Percentiles rank a stretch among this genome's conserved stretches.
Conservation (phyloP, 64 coral and sea anemone species). For the Acropora tenuis region DNA sequence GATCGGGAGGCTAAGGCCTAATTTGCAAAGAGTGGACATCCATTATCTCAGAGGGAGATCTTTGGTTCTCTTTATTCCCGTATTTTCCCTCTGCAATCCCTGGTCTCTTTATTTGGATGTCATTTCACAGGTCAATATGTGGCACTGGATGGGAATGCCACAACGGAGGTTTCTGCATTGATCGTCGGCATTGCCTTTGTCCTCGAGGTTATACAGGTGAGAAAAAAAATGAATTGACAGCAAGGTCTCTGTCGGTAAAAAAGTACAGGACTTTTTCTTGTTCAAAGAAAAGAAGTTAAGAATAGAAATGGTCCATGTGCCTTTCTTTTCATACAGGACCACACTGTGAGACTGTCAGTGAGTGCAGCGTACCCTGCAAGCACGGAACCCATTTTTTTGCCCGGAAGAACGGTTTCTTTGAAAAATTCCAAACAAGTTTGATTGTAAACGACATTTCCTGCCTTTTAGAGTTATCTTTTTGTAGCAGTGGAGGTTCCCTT, state of each 20-base stretch:
- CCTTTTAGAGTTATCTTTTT: too few relatives aligned
- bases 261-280: too few relatives aligned
- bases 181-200: constrained; percentile 70
- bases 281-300: too few relatives aligned
- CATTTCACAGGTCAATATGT: constrained; percentile 58
- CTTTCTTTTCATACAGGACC: constrained; percentile 35
- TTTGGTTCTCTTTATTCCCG: too few relatives aligned
- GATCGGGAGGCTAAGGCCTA: too few relatives aligned
- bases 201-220: constrained; percentile 61
- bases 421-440: too few relatives aligned
- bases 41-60: too few relatives aligned
- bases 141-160: constrained; percentile 65
- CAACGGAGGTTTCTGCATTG: constrained; percentile 83
- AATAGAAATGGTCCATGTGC: background rate
- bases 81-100: too few relatives aligned
- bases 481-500: too few relatives aligned
- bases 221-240: background rate
- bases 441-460: too few relatives aligned
- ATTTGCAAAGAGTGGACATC: too few relatives aligned
- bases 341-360: constrained; percentile 78
- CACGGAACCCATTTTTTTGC: constrained; percentile 44
- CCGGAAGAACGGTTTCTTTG: too few relatives aligned
- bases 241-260: background rate
- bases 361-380: constrained; percentile 74
- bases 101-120: background rate